Evolutionary conservation across 2,113 vertebrate genomes (phyloP).

Genomic region (Caretta caretta): DNA sequence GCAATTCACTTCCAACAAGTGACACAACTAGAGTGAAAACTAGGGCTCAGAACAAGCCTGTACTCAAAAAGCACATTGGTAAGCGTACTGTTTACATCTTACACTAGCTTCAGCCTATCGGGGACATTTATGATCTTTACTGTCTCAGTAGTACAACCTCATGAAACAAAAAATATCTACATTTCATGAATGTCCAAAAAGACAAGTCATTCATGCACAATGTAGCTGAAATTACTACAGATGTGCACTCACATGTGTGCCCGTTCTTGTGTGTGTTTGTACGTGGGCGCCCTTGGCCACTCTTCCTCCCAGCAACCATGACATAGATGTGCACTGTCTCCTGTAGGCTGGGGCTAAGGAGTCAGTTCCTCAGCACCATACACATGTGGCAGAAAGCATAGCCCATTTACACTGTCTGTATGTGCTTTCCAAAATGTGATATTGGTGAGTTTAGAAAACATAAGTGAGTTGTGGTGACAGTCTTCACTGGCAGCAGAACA

Average conservation of each 20-base stretch:
- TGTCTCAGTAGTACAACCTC: not conserved
- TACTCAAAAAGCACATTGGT: not conserved
- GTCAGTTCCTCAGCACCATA: slow-evolving; percentile 28
- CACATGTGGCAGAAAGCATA: slow-evolving; percentile 1
- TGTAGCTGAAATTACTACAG: not conserved
- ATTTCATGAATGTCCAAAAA: not conserved
- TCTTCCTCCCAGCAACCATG: not conserved
- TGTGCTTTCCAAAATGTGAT: slow-evolving; percentile 53
- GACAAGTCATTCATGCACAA: not conserved
- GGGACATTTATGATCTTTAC: not conserved
- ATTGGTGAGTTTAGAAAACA: slow-evolving; percentile 64
- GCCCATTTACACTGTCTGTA: slow-evolving; percentile 39
- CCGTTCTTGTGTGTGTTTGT: not conserved
- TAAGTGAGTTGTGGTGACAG: slow-evolving; percentile 9
- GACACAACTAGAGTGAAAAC: not conserved
- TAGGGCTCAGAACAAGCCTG: not conserved
- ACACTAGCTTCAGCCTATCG: not conserved
- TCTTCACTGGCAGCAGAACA: slow-evolving; percentile 32
- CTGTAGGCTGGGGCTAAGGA: not conserved
- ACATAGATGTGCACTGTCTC: not conserved
- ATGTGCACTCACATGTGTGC: not conserved
- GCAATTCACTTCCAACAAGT: not conserved
- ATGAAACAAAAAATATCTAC: not conserved
- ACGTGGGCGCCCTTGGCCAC: not conserved
- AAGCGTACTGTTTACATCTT: not conserved